phyloP scores from a whole-genome alignment of 2,113 vertebrate species.

The Ifrita kowaldi region DNA sequence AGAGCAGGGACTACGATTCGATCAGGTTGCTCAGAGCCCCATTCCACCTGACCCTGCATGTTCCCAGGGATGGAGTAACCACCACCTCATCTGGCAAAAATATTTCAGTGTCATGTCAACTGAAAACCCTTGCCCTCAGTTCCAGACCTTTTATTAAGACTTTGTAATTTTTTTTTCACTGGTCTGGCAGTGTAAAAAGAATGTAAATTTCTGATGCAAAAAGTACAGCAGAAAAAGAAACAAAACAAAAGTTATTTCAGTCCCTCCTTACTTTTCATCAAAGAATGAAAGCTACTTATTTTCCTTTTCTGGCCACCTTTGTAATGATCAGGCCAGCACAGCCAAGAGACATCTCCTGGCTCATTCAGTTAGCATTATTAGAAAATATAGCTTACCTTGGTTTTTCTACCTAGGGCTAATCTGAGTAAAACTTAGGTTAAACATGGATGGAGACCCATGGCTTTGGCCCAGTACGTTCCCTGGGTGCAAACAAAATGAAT shows the following conservation, averaged over 20 bases:
- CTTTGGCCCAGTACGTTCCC: neutral
- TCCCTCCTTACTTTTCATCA: neutral
- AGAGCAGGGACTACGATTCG: neutral
- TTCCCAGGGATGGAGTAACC: neutral
- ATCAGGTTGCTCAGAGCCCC: neutral
- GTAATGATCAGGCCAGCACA: neutral
- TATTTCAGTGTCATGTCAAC: neutral
- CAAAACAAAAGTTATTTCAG: neutral
- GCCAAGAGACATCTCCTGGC: neutral
- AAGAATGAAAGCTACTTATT: neutral
- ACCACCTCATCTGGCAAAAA: neutral
- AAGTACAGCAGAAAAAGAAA: neutral
- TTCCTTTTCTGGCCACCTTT: neutral
- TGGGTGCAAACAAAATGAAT: neutral
- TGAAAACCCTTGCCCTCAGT: neutral
- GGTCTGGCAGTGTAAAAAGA: neutral
- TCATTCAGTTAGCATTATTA: neutral
- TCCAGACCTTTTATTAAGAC: neutral
- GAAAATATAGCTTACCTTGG: neutral
- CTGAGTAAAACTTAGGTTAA: neutral
- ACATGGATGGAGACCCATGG: neutral
- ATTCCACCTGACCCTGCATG: neutral
- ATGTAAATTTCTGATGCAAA: neutral
- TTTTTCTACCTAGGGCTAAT: neutral
- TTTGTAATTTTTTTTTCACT: neutral